A percentile compares a stretch with the other conserved stretches of the same genome.
Evolutionary conservation across 1,140 invertebrate genomes (phyloP).

Genomic region (Bombus difficillimus): DNA sequence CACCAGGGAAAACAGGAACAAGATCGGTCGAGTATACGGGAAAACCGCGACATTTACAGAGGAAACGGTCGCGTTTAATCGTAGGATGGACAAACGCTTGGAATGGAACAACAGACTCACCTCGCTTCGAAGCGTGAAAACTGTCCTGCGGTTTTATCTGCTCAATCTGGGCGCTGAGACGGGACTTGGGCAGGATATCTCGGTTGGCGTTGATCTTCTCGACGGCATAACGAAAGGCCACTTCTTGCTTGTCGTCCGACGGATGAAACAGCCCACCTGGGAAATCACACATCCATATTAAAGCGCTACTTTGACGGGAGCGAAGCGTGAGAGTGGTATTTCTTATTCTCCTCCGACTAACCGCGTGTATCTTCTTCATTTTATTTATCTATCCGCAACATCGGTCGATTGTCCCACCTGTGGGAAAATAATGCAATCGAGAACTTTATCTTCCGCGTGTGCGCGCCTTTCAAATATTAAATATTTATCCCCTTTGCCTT

Average conservation of each 20-base stretch:
- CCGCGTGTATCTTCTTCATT: conserved; percentile 2
- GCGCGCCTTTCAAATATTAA: background rate
- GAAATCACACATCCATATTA: conserved; percentile 74
- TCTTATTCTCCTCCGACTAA: conserved; percentile 43
- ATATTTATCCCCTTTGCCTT: background rate
- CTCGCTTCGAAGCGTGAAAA: conserved; percentile 95
- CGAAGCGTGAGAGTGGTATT: background rate
- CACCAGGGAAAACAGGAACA: too few species aligned
- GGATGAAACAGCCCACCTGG: conserved; percentile 95
- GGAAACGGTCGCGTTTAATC: background rate
- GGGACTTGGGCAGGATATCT: conserved; percentile 91
- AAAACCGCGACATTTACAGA: background rate
- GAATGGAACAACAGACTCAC: conserved; percentile 82
- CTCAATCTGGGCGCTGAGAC: conserved; percentile 92
- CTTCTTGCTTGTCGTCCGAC: conserved; percentile 91
- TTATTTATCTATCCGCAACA: background rate
- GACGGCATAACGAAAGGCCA: conserved; percentile 94
- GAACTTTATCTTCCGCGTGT: background rate
- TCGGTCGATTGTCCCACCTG: background rate
- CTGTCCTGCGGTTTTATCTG: conserved; percentile 94
- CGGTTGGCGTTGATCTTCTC: conserved; percentile 94
- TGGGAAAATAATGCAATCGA: background rate
- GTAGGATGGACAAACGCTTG: background rate
- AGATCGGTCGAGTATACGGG: too few species aligned
- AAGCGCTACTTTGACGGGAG: conserved; percentile 61